These are phyloP conservation scores for Cheilosia vernalis DNA, from an alignment of 2,888 invertebrate species.

Conservation along the genomic window DNA sequence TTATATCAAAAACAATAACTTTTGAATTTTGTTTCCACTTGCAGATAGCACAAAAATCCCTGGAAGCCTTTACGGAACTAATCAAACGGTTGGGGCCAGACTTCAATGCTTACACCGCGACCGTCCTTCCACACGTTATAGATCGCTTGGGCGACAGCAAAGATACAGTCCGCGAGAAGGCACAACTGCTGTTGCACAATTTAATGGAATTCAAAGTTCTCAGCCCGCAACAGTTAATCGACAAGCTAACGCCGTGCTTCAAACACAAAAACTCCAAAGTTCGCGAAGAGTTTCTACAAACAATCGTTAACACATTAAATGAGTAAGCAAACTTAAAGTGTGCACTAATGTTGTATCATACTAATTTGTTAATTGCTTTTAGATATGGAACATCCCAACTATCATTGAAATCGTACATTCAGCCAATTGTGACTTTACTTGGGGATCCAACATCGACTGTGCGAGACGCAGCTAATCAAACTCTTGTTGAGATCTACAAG, in stretches of 20 bases:
- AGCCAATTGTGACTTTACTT: conserved; percentile 91
- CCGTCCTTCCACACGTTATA: conserved; percentile 91
- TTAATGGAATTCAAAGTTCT: conserved; percentile 89
- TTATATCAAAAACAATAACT: conserved; percentile 1
- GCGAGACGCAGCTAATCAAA: conserved; percentile 92
- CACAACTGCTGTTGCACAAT: conserved; percentile 89
- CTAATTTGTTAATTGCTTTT: conserved; percentile 76
- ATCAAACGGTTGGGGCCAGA: conserved; percentile 94
- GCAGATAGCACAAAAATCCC: conserved; percentile 95
- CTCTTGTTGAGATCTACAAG: conserved; percentile 94
- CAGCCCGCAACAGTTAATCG: conserved; percentile 88
- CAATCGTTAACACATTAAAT: conserved; percentile 92
- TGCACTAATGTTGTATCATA: background rate
- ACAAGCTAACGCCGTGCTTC: conserved; percentile 88
- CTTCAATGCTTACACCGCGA: conserved; percentile 93
- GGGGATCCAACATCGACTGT: conserved; percentile 95
- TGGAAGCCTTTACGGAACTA: conserved; percentile 93
- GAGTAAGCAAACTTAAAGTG: conserved; percentile 86
- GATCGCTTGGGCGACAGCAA: conserved; percentile 89
- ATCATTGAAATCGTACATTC: conserved; percentile 91
- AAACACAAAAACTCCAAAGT: conserved; percentile 96
- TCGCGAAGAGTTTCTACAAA: conserved; percentile 93
- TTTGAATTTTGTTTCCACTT: conserved; percentile 78
- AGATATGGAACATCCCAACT: conserved; percentile 94
- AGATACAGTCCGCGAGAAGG: conserved; percentile 88